Base-by-base conservation (phyloP, 2,888 invertebrate genomes). In the Drosophila emarginata region DNA sequence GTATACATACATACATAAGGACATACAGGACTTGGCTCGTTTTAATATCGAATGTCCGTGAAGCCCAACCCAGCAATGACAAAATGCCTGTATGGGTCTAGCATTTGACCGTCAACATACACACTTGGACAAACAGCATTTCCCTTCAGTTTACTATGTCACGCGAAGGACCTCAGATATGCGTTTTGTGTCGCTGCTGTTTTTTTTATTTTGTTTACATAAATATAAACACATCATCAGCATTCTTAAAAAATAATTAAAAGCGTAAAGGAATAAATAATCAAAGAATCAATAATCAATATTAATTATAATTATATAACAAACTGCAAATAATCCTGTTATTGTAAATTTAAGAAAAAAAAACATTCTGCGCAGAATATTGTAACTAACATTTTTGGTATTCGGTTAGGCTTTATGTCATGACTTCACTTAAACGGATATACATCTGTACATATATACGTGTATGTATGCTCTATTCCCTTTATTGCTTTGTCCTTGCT, bases 81-180 rank as follows among this genome's bases (percentile, higher is more conserved):
- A 39, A 39, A 37, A 57, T 39, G 23, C 37, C 23, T n/a, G 21
- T 57, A 12, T 57, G 21, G 36, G 39, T 15, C 45, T 45, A 28
- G 28, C 59, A 40, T 39, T 59, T 28, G 28, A 40, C 45, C 28
- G 59, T 28, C 50, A 59, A 45, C 59, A 14, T 26, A 51, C n/a
- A 45, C 2, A 51, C 51, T 52, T 52, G 52, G 23, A 26, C 26
- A 40, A 59, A 28, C 50, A 28, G 26, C 40, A 40, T 26, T 59
- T 59, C 18, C 14, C 28, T 26, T 59, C 40, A 64, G 65, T 58
- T 45, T 18, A 21, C 18, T 57, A 32, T 23, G 56, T 69, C 68
- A 74, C 61, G 66, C 67, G 56, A 64, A 54, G 64, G 62, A 67
- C 70, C 65, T 51, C 63, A 61, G 75, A 64, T 67, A 74, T 65